Base-by-base conservation (phyloP, 2,797 vertebrate species). In the Rhabdophis nuchalis region DNA sequence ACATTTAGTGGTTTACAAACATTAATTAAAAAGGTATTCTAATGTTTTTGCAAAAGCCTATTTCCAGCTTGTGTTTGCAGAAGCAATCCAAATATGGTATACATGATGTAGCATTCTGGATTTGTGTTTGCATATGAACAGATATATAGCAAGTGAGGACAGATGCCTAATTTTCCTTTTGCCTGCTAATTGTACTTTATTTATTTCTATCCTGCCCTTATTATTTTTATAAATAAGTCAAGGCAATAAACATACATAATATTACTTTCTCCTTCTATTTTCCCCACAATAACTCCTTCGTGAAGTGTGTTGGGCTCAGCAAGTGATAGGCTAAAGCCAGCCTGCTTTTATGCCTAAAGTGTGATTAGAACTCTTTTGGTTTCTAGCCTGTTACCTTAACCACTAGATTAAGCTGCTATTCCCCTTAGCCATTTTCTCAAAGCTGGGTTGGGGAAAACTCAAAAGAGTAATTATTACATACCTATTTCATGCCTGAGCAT, bases 401-500 rank as follows among this genome's bases (percentile, higher is more conserved):
- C n/a, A 32, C 14, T 68, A 68, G 12, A 68, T 14, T 18, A 68
- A 68, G n/a, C 9, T 77, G 13, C 29, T 87, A 50, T 57, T 53
- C 4, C 11, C 9, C 18, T 54, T n/a, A 60, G 5, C 16, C 5
- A 72, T 32, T 12, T 53, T 29, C 52, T 12, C 29, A 25, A 11
- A 12, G 32, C 14, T 54, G 11, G 32, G 29, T n/a, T 88, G 41
- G 18, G 9, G 9, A 82, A 82, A 25, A 82, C 20, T 25, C 16
- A 60, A 12, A 8, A 61, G 12, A 23, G 54, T n/a, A 52, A 46
- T 52, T 85, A 82, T 85, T 91, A 27, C 96, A 0, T 97, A 99
- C 99, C 98, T 20, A 99, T 99, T 96, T 99, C 99, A 25, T 99
- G 99, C 82, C 98, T 97, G 94, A 99, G 97, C 98, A 99, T 99